Conservation (phyloP, 2,113 vertebrate genomes). For the Elachura formosa region DNA sequence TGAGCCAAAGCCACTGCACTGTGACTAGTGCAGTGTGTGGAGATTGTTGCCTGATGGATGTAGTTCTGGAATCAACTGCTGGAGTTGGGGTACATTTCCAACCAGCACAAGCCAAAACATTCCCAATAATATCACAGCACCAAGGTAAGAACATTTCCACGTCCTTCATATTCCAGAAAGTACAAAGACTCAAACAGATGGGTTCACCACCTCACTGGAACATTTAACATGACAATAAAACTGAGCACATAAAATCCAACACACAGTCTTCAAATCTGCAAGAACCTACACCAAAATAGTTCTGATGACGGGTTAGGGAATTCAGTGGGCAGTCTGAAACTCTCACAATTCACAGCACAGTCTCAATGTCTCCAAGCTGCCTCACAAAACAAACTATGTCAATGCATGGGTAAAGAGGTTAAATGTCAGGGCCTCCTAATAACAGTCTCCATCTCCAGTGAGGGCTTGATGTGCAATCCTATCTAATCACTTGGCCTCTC, state of each 20-base stretch:
- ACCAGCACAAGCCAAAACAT: neutral
- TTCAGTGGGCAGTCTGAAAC: neutral
- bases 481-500: neutral
- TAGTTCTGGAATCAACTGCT: neutral
- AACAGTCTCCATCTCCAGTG: neutral
- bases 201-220: fast-evolving
- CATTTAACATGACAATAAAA: neutral
- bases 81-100: neutral
- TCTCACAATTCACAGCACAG: neutral
- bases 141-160: neutral
- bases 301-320: neutral
- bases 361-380: neutral
- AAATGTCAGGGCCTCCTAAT: neutral
- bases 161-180: neutral
- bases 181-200: neutral
- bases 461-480: neutral
- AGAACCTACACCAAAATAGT: neutral
- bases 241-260: neutral
- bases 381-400: neutral
- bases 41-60: neutral
- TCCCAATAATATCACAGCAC: neutral
- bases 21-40: fast-evolving
- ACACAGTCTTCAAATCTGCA: neutral
- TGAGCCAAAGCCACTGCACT: neutral
- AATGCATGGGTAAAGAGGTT: neutral